Evolutionary conservation across 2,888 invertebrate genomes (phyloP).

Genomic region (Tethea ocularis): DNA sequence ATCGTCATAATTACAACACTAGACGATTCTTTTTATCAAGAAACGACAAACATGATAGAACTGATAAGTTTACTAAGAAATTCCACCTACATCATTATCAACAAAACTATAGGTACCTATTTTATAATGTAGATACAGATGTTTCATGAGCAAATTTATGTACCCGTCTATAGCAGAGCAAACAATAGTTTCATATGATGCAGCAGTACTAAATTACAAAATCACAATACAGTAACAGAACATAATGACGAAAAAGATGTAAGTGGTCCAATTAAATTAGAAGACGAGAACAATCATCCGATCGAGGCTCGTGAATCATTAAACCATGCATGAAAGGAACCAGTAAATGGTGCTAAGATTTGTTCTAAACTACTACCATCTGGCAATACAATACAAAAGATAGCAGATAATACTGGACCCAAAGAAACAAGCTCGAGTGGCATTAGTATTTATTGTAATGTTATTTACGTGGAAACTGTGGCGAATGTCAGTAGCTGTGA

Average conservation of each 20-base stretch:
- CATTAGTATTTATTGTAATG: conserved; percentile 6
- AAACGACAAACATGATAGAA: neutral
- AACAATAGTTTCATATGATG: conserved; percentile 17
- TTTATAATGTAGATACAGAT: conserved; percentile 41
- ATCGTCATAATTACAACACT: neutral
- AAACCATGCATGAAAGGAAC: neutral
- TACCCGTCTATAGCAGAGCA: conserved; percentile 20
- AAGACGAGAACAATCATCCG: neutral
- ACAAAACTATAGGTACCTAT: conserved; percentile 10
- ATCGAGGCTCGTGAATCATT: neutral
- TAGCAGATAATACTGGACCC: neutral
- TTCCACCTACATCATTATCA: conserved; percentile 6
- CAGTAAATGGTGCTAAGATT: neutral
- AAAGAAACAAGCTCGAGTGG: conserved; percentile 4
- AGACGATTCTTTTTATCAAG: conserved; percentile 1
- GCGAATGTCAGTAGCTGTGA: conserved; percentile 42
- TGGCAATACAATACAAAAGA: neutral
- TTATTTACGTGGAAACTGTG: conserved; percentile 34
- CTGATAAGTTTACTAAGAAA: neutral
- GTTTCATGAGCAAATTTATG: conserved; percentile 34
- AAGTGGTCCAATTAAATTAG: neutral
- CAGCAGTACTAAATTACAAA: conserved; percentile 12
- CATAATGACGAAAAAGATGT: conserved; percentile 2
- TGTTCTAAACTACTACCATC: neutral
- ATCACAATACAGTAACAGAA: conserved; percentile 14